Evolutionary conservation across 2,113 vertebrate genomes (phyloP).

Genomic region (Calidris pugnax): DNA sequence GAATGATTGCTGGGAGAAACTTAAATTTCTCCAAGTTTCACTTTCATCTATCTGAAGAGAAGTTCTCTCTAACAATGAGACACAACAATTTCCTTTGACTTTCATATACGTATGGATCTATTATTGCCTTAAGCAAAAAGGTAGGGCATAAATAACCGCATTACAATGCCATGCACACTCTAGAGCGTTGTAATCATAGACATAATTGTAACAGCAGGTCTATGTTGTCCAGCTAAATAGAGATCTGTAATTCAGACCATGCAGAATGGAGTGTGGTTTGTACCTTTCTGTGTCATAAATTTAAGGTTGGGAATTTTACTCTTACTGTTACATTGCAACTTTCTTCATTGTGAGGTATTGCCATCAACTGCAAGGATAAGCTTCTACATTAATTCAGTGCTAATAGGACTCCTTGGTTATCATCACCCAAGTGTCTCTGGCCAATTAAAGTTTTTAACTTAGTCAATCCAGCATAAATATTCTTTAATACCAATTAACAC

Average conservation of each 20-base stretch:
- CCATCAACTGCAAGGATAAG: conserved; percentile 32
- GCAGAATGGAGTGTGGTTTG: conserved; percentile 57
- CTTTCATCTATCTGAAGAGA: neutral
- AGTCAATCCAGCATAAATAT: conserved; percentile 64
- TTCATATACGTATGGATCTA: neutral
- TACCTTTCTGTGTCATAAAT: conserved; percentile 62
- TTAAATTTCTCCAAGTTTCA: neutral
- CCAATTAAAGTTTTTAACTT: conserved; percentile 70
- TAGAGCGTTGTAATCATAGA: conserved; percentile 18
- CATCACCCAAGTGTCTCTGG: conserved; percentile 36
- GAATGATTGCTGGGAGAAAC: neutral
- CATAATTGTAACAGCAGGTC: conserved; percentile 65
- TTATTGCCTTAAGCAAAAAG: conserved; percentile 37
- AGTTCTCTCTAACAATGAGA: neutral
- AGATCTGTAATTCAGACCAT: conserved; percentile 77
- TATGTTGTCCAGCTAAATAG: conserved; percentile 61
- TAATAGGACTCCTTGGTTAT: conserved; percentile 42
- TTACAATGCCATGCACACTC: conserved; percentile 59
- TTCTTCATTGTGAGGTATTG: neutral
- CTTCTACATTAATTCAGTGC: conserved; percentile 27
- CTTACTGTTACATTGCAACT: neutral
- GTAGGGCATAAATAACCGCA: conserved; percentile 23
- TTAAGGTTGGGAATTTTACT: conserved; percentile 52
- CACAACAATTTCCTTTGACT: neutral
- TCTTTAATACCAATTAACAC: conserved; percentile 63